Conservation (phyloP, 2,888 invertebrate genomes). For the Branchipolynoe longqiensis region DNA sequence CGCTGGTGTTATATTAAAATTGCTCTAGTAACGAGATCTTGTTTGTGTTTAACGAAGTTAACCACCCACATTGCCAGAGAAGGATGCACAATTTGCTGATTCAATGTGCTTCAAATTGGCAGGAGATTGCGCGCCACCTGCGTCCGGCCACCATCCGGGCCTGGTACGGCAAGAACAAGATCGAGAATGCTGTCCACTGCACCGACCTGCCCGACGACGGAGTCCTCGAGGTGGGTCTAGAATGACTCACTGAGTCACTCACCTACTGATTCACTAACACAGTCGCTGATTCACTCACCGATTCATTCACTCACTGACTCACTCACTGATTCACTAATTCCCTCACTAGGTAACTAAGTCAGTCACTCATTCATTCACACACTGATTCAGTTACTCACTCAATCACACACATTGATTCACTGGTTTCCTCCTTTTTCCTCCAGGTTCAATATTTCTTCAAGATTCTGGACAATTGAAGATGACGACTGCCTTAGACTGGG, state of each 20-base stretch:
- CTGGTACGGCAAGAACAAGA: conserved; percentile 90
- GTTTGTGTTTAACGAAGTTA: too few relatives aligned
- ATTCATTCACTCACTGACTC: background rate
- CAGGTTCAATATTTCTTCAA: conserved; percentile 82
- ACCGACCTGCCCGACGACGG: conserved; percentile 96
- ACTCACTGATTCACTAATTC: background rate
- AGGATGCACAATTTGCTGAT: too few relatives aligned
- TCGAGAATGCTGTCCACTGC: conserved; percentile 94
- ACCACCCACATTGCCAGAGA: too few relatives aligned
- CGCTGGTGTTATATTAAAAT: too few relatives aligned
- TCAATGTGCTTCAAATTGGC: too few relatives aligned
- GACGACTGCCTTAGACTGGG: background rate
- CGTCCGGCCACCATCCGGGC: conserved; percentile 92
- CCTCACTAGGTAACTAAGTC: too few relatives aligned
- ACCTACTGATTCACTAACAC: background rate
- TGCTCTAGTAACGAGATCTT: too few relatives aligned
- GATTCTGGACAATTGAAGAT: conserved; percentile 76
- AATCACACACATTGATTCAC: background rate
- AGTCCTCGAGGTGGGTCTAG: conserved; percentile 85
- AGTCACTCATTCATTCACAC: too few relatives aligned
- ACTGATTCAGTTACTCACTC: background rate
- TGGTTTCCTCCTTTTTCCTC: conserved; percentile 63
- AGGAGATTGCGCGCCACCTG: conserved; percentile 93
- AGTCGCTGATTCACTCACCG: background rate
- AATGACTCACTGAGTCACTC: background rate